Conservation (phyloP, 2,888 invertebrate species). For the Thecocarcelia acutangulata region DNA sequence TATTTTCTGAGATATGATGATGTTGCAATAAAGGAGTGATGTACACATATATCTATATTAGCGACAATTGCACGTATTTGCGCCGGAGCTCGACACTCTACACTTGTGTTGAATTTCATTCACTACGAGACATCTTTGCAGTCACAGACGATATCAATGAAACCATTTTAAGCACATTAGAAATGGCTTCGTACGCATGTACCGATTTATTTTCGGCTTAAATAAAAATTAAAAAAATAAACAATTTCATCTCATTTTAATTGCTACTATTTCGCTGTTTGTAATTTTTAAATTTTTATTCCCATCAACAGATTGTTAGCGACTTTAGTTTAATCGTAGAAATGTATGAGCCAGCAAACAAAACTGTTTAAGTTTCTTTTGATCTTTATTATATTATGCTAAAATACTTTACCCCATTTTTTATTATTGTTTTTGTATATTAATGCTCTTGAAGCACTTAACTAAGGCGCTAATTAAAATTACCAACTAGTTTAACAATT, state of each 20-base stretch:
- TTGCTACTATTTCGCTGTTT: constrained; percentile 12
- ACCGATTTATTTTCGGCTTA: constrained; percentile 31
- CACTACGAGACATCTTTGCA: constrained; percentile 36
- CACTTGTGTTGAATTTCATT: constrained; percentile 51
- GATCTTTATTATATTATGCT: too few relatives aligned
- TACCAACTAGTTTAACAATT: too few relatives aligned
- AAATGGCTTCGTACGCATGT: constrained; percentile 1
- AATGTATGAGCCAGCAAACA: constrained; percentile 7
- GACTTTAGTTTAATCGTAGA: neutral
- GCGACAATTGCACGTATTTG: neutral
- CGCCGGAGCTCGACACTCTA: constrained; percentile 35
- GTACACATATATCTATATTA: neutral
- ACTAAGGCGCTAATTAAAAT: too few relatives aligned
- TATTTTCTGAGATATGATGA: too few relatives aligned
- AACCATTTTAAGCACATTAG: constrained; percentile 40
- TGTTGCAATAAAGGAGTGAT: too few relatives aligned
- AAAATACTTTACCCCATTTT: too few relatives aligned
- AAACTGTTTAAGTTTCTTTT: too few relatives aligned
- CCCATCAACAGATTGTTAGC: constrained; percentile 57
- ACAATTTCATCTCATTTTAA: constrained; percentile 39
- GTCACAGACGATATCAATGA: constrained; percentile 55
- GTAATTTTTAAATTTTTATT: constrained; percentile 20
- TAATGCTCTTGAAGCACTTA: too few relatives aligned
- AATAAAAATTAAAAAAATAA: constrained; percentile 16
- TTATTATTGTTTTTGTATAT: too few relatives aligned